phyloP scores from a whole-genome alignment of 1,140 invertebrate genomes.

The Eumeta japonica region DNA sequence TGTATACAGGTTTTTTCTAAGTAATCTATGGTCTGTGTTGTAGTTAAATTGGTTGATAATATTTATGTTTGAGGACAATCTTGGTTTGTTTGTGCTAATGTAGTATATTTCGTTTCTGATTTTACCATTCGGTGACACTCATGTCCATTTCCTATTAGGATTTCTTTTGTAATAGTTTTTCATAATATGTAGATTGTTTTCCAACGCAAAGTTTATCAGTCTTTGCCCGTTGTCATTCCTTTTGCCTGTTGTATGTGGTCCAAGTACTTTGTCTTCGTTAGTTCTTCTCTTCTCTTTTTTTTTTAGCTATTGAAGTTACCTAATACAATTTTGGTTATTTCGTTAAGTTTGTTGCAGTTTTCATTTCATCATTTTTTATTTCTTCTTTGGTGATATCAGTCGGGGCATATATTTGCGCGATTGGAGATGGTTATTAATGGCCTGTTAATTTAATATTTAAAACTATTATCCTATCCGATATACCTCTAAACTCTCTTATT shows the following conservation, averaged over 20 bases:
- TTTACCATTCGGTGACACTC: conserved; percentile 16
- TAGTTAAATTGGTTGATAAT: conserved; percentile 20
- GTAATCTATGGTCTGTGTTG: conserved; percentile 19
- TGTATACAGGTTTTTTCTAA: conserved; percentile 14
- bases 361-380: conserved; percentile 12
- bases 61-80: conserved; percentile 16
- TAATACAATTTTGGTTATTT: conserved; percentile 13
- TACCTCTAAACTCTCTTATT: conserved; percentile 13
- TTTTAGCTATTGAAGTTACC: conserved; percentile 21
- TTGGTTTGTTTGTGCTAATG: conserved; percentile 23
- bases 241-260: conserved; percentile 13
- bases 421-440: conserved; percentile 11
- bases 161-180: conserved; percentile 19
- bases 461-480: conserved; percentile 15
- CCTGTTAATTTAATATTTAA: conserved; percentile 15
- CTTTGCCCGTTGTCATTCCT: conserved; percentile 19
- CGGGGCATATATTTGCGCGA: conserved; percentile 20
- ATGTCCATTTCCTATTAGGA: conserved; percentile 20
- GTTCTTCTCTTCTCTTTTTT: conserved; percentile 7
- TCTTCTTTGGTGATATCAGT: conserved; percentile 16
- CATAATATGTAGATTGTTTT: conserved; percentile 18
- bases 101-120: conserved; percentile 24
- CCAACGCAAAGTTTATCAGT: conserved; percentile 14
- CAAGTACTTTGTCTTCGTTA: conserved; percentile 17
- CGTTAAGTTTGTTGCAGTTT: conserved; percentile 14